A percentile compares a stretch with the other conserved stretches of the same genome.
phyloP scores from a whole-genome alignment of 2,797 vertebrate genomes.

The Pseudomugil gertrudae region DNA sequence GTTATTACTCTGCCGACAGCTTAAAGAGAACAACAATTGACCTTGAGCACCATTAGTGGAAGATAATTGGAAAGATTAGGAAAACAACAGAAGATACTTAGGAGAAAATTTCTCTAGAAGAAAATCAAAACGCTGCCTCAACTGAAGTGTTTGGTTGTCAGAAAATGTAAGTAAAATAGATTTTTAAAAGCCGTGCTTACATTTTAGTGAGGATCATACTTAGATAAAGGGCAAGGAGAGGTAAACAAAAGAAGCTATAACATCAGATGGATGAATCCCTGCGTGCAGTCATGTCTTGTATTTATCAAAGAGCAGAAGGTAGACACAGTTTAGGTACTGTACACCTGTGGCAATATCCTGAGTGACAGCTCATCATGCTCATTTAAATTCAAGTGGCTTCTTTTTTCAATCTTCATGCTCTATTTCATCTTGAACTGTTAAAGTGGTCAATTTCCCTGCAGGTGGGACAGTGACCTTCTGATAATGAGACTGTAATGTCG shows the following conservation, averaged over 20 bases:
- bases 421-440: slow-evolving; percentile 58
- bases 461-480: slow-evolving; percentile 48
- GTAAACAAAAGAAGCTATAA: slow-evolving; percentile 11
- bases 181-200: slow-evolving; percentile 1
- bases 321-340: slow-evolving; percentile 38
- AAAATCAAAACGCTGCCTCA: background rate
- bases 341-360: slow-evolving; percentile 37
- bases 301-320: slow-evolving; percentile 43
- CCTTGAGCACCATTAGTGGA: slow-evolving; percentile 63
- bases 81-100: slow-evolving; percentile 49
- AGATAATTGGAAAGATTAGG: slow-evolving; percentile 65
- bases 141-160: slow-evolving; percentile 8
- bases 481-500: slow-evolving; percentile 34
- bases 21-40: slow-evolving; percentile 59
- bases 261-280: slow-evolving; percentile 29
- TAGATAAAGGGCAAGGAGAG: slow-evolving; percentile 18
- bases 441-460: slow-evolving; percentile 51
- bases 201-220: slow-evolving; percentile 30
- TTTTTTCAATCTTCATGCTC: slow-evolving; percentile 38
- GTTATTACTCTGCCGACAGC: slow-evolving; percentile 42
- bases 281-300: slow-evolving; percentile 33
- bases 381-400: slow-evolving; percentile 52
- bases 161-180: background rate
- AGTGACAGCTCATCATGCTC: slow-evolving; percentile 49
- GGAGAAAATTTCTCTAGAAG: slow-evolving; percentile 19